A percentile compares a stretch with the other conserved stretches of the same genome.
Evolutionary conservation across 2,888 invertebrate species (phyloP).

Genomic region (Oscheius myriophilus): DNA sequence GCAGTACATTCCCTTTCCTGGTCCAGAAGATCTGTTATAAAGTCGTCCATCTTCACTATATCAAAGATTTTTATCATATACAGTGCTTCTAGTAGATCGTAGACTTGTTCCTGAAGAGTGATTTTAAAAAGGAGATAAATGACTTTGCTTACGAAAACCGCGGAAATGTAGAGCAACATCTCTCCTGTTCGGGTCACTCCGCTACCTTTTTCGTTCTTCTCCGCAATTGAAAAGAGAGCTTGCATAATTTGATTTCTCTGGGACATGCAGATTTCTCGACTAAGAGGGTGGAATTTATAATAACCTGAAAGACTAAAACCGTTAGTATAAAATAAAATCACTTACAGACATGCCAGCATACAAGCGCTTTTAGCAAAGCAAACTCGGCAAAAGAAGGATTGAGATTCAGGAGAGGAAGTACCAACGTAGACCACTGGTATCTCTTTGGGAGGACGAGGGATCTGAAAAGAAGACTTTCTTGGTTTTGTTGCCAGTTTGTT

Average conservation of each 20-base stretch:
- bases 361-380: conserved; percentile 7
- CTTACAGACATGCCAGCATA: conserved; percentile 18
- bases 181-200: conserved; percentile 16
- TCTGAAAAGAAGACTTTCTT: conserved; percentile 3
- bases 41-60: conserved; percentile 10
- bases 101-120: conserved; percentile 8
- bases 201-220: conserved; percentile 6
- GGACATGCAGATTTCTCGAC: conserved; percentile 9
- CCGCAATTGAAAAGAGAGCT: conserved; percentile 11
- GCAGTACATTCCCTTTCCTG: not conserved
- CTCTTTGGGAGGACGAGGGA: not conserved
- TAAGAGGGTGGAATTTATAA: conserved; percentile 2
- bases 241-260: conserved; percentile 11
- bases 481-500: not conserved
- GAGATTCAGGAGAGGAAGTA: conserved; percentile 8
- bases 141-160: conserved; percentile 5
- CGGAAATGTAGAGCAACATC: conserved; percentile 12
- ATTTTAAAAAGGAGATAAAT: not conserved
- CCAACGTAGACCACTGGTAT: conserved; percentile 7
- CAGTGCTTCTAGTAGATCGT: conserved; percentile 9
- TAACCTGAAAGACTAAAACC: not conserved
- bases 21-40: conserved; percentile 7
- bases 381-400: conserved; percentile 15
- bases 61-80: conserved; percentile 13
- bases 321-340: not conserved